These are phyloP conservation scores for Pan troglodytes DNA, from an alignment of 2,113 vertebrate species.

Conservation along the genomic window NHGRI_mPanTro3-v2.1_pri NC_072409.2:75653001-75653500, in stretches of 20 bases:
- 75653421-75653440: neutral
- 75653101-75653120: neutral
- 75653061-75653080: too few species aligned
- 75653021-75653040: too few species aligned
- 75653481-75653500: neutral
- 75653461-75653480: neutral
- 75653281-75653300: neutral
- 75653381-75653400: neutral
- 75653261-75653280: neutral
- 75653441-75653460: neutral
- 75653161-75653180: neutral
- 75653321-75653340: neutral
- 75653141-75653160: neutral
- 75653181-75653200: neutral
- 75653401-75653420: neutral
- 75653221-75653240: neutral
- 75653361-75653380: neutral
- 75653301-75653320: neutral
- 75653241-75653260: neutral
- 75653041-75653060: too few species aligned
- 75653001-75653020: too few species aligned
- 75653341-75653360: neutral
- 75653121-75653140: neutral
- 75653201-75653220: neutral
- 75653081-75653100: too few species aligned